Evolutionary conservation across 2,888 invertebrate genomes (phyloP), one percentile per base, ranked within the genome.

Genomic region (Aporophyla nigra): DNA sequence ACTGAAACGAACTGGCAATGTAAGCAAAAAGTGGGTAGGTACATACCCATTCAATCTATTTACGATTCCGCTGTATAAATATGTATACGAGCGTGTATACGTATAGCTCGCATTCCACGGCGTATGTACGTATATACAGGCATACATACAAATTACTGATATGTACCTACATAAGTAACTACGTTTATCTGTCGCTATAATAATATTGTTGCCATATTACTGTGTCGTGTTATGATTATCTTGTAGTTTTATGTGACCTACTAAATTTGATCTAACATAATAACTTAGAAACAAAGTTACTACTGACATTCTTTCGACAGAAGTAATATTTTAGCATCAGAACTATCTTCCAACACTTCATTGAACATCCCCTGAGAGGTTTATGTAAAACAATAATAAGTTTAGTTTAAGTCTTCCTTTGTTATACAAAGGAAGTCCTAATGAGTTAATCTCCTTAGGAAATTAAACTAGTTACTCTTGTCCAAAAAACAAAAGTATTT

Each of bases 21-120:
- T 91, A 93, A 93, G 95, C 95, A 93, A 95, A 95, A 95, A 93
- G 91, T 94, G 92, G 88, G 90, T 92, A 93, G 91, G 90, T 92
- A 94, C 93, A 92, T 94, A 96, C 93, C 94, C 95, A 96, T 96
- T 96, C 95, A 96, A 95, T 96, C 96, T 96, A 96, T 96, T 96
- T 96, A 96, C 95, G 95, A 96, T 95, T 94, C 95, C 91, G 90
- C 93, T 92, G 91, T 94, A 94, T 93, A 93, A 93, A 93, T 93
- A 93, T 91, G 92, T 93, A 92, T 92, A 91, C 90, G 90, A 91
- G 86, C 80, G 90, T 91, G 92, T 94, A 92, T 92, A 91, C 90
- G 92, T 95, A 93, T 91, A 92, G 91, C 91, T 93, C 95, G 94
- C 96, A 96, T 96, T 96, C 95, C 96, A 93, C 92, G 92, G 94